phyloP scores from a whole-genome alignment of 2,888 invertebrate genomes.

The Ellobium chinense region DNA sequence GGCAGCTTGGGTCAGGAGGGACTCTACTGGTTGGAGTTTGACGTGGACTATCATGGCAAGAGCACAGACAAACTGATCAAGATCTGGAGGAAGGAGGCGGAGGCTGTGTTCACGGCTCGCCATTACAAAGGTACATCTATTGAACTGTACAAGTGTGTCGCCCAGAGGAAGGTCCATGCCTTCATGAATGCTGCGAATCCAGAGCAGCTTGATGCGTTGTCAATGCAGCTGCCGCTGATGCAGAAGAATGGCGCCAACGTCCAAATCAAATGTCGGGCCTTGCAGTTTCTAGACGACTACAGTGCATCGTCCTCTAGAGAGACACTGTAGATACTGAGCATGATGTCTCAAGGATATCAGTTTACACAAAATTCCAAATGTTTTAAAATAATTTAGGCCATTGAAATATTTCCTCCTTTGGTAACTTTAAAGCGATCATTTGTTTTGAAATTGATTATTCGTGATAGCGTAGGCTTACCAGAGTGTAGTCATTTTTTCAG shows the following conservation, averaged over 20 bases:
- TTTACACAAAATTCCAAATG: no score
- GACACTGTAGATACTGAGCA: no score
- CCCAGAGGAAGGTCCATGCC: conserved; percentile 61
- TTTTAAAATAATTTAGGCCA: no score
- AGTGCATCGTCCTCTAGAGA: no score
- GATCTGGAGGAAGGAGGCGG: conserved; percentile 61
- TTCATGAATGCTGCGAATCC: conserved; percentile 54
- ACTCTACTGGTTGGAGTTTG: conserved; percentile 63
- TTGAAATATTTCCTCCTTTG: no score
- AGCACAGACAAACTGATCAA: conserved; percentile 53
- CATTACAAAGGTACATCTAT: conserved; percentile 50
- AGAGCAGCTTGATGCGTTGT: conserved; percentile 55
- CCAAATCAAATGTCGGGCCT: conserved; percentile 52
- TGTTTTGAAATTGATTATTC: no score
- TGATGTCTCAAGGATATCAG: no score
- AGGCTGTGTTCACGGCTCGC: conserved; percentile 51
- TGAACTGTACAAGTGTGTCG: conserved; percentile 59
- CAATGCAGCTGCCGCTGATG: conserved; percentile 60
- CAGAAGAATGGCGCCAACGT: conserved; percentile 60
- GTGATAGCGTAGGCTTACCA: no score
- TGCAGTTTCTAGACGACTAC: conserved; percentile 59
- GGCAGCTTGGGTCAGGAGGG: conserved; percentile 52
- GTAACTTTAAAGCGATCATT: no score
- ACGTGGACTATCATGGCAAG: conserved; percentile 60
- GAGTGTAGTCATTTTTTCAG: no score